Conservation (phyloP, 2,113 vertebrate species). For the Nansenia antarctica region DNA sequence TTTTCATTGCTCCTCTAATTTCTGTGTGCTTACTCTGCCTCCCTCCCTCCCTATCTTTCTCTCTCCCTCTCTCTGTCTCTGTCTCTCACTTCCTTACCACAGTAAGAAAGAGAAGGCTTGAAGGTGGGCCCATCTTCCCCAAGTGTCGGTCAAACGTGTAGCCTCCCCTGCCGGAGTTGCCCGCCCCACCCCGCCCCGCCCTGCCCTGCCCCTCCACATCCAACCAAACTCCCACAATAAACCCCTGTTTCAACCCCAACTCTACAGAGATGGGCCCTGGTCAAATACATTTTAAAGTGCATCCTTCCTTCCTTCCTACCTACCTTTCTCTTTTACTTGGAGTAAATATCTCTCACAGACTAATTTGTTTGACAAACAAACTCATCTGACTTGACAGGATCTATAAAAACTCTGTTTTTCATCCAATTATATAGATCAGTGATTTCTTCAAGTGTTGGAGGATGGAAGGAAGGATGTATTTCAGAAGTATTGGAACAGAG, state of each 20-base stretch:
- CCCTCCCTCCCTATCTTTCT: too few relatives aligned
- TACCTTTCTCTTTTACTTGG: too few relatives aligned
- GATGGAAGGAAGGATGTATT: too few relatives aligned
- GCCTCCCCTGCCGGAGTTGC: constrained; percentile 11
- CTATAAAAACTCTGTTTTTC: too few relatives aligned
- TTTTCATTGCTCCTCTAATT: not conserved
- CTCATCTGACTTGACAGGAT: not conserved
- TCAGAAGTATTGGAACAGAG: too few relatives aligned
- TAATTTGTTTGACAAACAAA: too few relatives aligned
- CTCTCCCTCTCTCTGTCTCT: constrained; percentile 27
- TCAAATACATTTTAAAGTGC: too few relatives aligned
- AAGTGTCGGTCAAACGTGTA: constrained; percentile 95
- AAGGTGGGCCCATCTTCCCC: constrained; percentile 93
- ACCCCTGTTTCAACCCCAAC: not conserved
- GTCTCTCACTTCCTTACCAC: constrained; percentile 8
- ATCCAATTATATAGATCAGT: too few relatives aligned
- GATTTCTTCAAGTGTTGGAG: too few relatives aligned
- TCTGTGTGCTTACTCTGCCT: not conserved
- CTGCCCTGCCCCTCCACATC: constrained; percentile 48
- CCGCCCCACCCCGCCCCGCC: constrained; percentile 29
- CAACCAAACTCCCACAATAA: constrained; percentile 7
- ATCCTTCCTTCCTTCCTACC: too few relatives aligned
- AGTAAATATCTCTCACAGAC: too few relatives aligned
- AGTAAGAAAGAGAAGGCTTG: constrained; percentile 97
- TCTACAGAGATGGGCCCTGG: too few relatives aligned